Conservation (phyloP, 1,140 invertebrate species). For the Subanguina moxae region DNA sequence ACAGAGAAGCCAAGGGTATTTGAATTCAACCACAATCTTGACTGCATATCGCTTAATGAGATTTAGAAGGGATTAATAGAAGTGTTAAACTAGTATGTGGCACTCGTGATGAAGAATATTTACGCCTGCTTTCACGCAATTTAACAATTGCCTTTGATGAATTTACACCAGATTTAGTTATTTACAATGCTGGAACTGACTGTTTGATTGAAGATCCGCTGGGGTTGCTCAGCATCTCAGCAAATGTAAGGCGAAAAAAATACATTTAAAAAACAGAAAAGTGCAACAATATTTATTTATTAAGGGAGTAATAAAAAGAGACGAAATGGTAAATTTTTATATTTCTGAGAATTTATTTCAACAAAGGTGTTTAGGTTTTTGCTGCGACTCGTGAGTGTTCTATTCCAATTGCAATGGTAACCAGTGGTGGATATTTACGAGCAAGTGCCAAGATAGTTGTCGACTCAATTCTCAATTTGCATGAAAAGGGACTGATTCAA, state of each 20-base stretch:
- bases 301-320: background rate
- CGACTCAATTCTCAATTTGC: constrained; percentile 74
- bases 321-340: constrained; percentile 13
- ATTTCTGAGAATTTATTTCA: background rate
- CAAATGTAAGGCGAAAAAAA: constrained; percentile 64
- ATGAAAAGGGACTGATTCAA: constrained; percentile 37
- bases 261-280: background rate
- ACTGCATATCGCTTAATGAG: constrained; percentile 8
- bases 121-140: constrained; percentile 67
- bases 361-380: constrained; percentile 71
- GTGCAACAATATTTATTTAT: background rate
- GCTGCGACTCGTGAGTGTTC: constrained; percentile 66
- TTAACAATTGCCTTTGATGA: constrained; percentile 69
- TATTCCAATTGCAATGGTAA: constrained; percentile 80
- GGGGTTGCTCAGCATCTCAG: constrained; percentile 67
- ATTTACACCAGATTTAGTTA: constrained; percentile 74
- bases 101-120: constrained; percentile 71
- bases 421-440: constrained; percentile 77
- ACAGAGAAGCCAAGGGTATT: constrained; percentile 70
- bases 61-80: constrained; percentile 67
- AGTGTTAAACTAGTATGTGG: constrained; percentile 69
- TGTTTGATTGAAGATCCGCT: constrained; percentile 73
- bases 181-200: constrained; percentile 85
- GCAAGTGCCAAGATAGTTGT: constrained; percentile 75
- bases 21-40: background rate